Percentiles rank a stretch among this genome's conserved stretches.
Evolutionary conservation across 2,797 vertebrate species (phyloP).

Genomic region (Hoplostethus mediterraneus): DNA sequence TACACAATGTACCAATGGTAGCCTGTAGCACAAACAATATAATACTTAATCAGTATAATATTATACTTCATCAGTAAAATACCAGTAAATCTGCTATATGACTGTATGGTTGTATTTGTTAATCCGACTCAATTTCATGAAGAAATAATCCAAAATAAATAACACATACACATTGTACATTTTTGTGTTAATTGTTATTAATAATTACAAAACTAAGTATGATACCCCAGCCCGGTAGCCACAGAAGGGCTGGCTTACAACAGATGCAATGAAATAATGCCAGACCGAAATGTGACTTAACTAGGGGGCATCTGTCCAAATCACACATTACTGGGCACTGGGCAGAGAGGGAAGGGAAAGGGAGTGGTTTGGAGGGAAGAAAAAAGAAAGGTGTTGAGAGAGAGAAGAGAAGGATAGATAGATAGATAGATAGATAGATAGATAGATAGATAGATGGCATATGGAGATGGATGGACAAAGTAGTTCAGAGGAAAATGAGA

Average conservation of each 20-base stretch:
- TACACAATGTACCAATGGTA: background rate
- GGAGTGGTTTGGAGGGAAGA: background rate
- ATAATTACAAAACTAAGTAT: background rate
- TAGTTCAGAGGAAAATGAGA: no score
- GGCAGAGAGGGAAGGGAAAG: background rate
- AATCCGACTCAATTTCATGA: no score
- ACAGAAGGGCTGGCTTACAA: background rate
- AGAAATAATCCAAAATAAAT: no score
- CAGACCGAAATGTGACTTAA: background rate
- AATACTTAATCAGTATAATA: no score
- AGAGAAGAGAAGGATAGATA: conserved; percentile 1
- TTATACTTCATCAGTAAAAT: no score
- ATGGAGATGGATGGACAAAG: no score
- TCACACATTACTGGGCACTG: background rate
- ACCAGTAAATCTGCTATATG: no score
- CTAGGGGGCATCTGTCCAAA: background rate
- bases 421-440: background rate
- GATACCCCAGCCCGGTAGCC: background rate
- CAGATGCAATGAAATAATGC: background rate
- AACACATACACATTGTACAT: no score
- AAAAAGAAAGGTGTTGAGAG: background rate
- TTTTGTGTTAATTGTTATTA: no score
- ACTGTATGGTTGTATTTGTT: no score
- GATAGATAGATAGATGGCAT: no score
- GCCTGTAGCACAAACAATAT: no score